Base-by-base conservation (phyloP, 2,113 vertebrate genomes). In the Struthidea cinerea region DNA sequence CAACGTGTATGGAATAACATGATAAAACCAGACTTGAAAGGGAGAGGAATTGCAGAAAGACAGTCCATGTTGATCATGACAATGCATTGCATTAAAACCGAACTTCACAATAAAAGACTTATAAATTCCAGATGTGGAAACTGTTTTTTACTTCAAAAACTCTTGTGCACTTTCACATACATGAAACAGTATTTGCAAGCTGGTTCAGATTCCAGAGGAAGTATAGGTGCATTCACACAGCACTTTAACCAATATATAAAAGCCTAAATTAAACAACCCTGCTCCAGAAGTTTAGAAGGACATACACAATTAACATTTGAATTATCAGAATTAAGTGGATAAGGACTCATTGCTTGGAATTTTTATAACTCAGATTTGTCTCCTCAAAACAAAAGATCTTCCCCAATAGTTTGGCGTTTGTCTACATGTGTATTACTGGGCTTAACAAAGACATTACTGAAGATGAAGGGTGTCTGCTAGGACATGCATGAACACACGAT, bases 401-500 rank as follows among this genome's bases (percentile, higher is more conserved):
- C n/a, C 22, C 37, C 12, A 61, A 6, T 33, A 57, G 19, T 27
- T 69, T 30, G 53, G 11, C 11, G 11, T 56, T 61, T 8, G 3
- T 8, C 18, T 64, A 41, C 4, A 12, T 7, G 6, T 0, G 0
- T n/a, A 32, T 55, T 77, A 52, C 13, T 10, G 16, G 18, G 35
- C 37, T 50, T 70, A 67, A 84, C 23, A 77, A 59, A 81, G 65
- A 28, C 10, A 15, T 65, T 16, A 42, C 32, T 56, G 32, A 68
- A 56, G 27, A 69, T 22, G n/a, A 57, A 77, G 65, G 0, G 0
- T 0, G 1, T 7, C 28, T 68, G 22, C 13, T 37, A 78, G 27
- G 24, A 87, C 60, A 53, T 15, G 33, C 24, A 77, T 50, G 49
- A 73, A 49, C 3, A 67, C 39, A 27, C 16, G 7, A 83, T 8